phyloP scores from a whole-genome alignment of 2,113 vertebrate species.

The Ursus arctos region DNA sequence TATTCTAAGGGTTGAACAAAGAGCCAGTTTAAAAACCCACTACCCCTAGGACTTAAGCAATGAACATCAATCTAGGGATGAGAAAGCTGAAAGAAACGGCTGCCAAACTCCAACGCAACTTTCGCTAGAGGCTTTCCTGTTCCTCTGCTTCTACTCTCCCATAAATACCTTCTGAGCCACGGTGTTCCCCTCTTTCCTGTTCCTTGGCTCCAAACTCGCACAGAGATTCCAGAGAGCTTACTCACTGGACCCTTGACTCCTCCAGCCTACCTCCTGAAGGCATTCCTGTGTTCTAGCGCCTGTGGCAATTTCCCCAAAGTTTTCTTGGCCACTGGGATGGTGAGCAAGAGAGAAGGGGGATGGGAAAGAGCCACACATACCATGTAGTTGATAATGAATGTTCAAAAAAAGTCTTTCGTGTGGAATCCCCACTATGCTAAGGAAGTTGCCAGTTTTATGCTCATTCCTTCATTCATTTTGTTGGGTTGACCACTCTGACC shows the following conservation, averaged over 20 bases:
- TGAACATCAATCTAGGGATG: slow-evolving; percentile 52
- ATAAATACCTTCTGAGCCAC: slow-evolving; percentile 47
- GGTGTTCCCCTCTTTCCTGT: neutral
- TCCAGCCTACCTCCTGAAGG: neutral
- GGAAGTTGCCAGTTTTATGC: neutral
- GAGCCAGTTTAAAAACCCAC: slow-evolving; percentile 37
- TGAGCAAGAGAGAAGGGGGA: neutral
- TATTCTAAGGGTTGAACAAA: slow-evolving; percentile 41
- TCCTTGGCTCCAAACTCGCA: slow-evolving; percentile 18
- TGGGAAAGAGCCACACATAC: neutral
- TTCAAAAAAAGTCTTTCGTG: neutral
- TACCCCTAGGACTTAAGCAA: slow-evolving; percentile 15
- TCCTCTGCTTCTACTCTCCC: neutral
- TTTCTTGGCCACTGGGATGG: neutral
- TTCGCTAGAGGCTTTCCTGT: neutral
- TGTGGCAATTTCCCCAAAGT: neutral
- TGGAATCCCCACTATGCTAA: neutral
- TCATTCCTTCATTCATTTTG: neutral
- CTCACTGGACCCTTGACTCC: neutral
- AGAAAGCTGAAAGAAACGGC: slow-evolving; percentile 50
- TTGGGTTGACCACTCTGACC: neutral
- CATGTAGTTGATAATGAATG: neutral
- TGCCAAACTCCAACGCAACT: slow-evolving; percentile 41
- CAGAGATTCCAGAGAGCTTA: neutral
- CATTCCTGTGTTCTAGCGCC: neutral